Percentiles rank a stretch among this genome's conserved stretches.
phyloP scores from a whole-genome alignment of 2,113 vertebrate species.

The rabbit (Oryctolagus cuniculus) region DNA sequence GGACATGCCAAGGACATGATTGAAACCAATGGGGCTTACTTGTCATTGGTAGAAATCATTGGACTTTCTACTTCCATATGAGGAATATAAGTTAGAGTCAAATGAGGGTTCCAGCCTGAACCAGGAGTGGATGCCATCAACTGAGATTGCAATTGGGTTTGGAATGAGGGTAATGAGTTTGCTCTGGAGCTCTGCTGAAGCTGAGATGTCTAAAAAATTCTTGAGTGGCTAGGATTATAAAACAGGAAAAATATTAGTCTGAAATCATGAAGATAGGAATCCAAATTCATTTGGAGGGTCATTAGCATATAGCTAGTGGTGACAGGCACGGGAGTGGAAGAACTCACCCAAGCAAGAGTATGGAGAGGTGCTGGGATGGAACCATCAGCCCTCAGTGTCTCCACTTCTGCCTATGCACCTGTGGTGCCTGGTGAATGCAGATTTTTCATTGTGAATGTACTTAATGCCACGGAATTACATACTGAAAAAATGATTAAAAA shows the following conservation, averaged over 20 bases:
- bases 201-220: slow-evolving; percentile 31
- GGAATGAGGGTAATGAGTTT: slow-evolving; percentile 28
- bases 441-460: slow-evolving; percentile 6
- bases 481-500: slow-evolving; percentile 34
- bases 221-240: slow-evolving; percentile 7
- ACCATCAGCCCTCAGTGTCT: background rate
- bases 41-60: background rate
- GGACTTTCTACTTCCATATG: background rate
- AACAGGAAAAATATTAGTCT: slow-evolving; percentile 45
- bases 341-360: background rate
- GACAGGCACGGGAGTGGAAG: slow-evolving; percentile 17
- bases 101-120: slow-evolving; percentile 24
- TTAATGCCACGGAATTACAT: background rate
- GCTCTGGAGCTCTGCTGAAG: slow-evolving; percentile 1
- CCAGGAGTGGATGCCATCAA: background rate
- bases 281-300: background rate
- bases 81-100: background rate
- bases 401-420: background rate
- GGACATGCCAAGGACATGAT: background rate
- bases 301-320: background rate
- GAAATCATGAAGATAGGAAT: background rate
- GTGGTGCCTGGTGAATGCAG: background rate
- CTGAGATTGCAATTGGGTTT: background rate
- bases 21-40: background rate
- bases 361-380: background rate